Conservation (phyloP, 2,888 invertebrate species). For the Anthophora plumipes region DNA sequence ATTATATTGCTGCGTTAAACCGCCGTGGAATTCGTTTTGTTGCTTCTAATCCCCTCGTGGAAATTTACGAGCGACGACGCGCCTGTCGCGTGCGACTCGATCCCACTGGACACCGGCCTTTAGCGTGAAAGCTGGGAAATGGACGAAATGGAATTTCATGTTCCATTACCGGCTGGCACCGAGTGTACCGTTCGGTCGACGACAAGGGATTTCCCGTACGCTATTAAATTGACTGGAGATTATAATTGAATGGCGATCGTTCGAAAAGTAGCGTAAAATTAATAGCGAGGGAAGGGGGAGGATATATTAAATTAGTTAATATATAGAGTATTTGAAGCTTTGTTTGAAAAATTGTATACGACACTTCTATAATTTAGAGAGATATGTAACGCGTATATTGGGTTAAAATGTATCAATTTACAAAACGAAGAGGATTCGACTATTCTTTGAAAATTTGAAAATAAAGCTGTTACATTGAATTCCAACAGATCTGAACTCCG, state of each 20-base stretch:
- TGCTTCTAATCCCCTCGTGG: conserved; percentile 48
- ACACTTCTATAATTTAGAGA: too few relatives aligned
- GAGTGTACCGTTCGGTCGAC: neutral
- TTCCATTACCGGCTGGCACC: neutral
- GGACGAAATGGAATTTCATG: conserved; percentile 38
- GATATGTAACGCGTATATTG: too few relatives aligned
- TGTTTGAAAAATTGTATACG: too few relatives aligned
- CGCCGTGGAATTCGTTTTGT: conserved; percentile 51
- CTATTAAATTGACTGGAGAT: neutral
- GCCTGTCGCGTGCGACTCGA: conserved; percentile 36
- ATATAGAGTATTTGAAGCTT: too few relatives aligned
- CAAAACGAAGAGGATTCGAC: too few relatives aligned
- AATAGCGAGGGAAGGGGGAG: neutral
- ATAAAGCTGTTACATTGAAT: too few relatives aligned
- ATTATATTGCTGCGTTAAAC: conserved; percentile 63
- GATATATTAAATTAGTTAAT: too few relatives aligned
- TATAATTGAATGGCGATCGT: neutral
- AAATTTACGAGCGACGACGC: conserved; percentile 59
- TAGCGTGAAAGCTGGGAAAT: conserved; percentile 30
- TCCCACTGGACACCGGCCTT: conserved; percentile 18
- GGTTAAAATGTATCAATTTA: too few relatives aligned
- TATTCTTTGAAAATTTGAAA: too few relatives aligned
- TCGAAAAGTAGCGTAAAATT: neutral
- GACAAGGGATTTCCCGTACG: neutral
- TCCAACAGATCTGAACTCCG: too few relatives aligned